Base-by-base conservation (phyloP, 2,797 vertebrate species). In the Acanthurus tractus region DNA sequence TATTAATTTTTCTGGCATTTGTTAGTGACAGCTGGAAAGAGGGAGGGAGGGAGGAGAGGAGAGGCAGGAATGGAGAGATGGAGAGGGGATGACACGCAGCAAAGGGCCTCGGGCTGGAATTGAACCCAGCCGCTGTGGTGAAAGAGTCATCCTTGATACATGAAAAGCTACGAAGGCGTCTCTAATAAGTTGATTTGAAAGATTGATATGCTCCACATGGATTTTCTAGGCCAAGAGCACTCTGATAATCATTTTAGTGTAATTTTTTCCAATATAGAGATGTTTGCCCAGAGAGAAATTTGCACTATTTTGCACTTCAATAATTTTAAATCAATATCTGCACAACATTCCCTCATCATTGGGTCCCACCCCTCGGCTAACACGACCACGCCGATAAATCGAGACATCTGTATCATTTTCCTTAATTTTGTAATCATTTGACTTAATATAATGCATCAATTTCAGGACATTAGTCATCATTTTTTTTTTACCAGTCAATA, bases 221-320 rank as follows among this genome's bases (percentile, higher is more conserved):
- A 48, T 70, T 45, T 74, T 70, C 8, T 59, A 38, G 23, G 12
- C 7, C 34, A 2, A 57, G 7, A 63, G 63, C 53, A 78, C n/a
- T 56, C 48, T 48, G 22, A 66, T 78, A 65, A 74, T 59, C 44
- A 67, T 59, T 70, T 74, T 12, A 59, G 59, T 63, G 17, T 38
- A 70, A 62, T 78, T 66, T 38, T 38, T 18, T 74, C 25, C 50
- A 13, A 74, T 75, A 36, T 34, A 23, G 44, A 8, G 38, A 62
- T 18, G 53, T 57, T 29, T 76, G 67, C 61, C 78, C 64, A 3
- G 14, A 23, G 23, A 61, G 17, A 73, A 20, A 69, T 34, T 6
- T 23, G 42, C 64, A 64, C 34, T 45, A 72, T 83, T n/a, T n/a
- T n/a, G 59, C 3, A 61, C 48, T 34, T 3, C 25, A 12, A 14